Evolutionary conservation across 2,113 vertebrate species (phyloP), one percentile per base, ranked within the genome.

Genomic region (Merops nubicus): DNA sequence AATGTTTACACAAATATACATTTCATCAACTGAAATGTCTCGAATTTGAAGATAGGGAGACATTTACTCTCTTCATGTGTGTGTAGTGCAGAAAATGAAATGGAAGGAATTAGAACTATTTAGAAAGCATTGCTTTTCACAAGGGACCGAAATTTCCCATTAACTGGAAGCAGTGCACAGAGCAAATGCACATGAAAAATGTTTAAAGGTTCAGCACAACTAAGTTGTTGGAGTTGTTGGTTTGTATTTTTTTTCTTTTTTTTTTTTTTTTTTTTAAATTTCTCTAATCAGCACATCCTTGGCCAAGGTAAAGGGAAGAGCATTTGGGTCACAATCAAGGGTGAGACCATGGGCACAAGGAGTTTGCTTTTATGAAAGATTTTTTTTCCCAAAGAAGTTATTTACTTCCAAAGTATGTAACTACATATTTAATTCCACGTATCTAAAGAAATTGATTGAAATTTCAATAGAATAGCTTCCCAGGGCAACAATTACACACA

Each of bases 1-100:
- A 91, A 93, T 85, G 28, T 89, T 83, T 93, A 91, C 11, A 1
- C 34, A 91, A 94, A 89, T 60, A 92, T 8, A 53, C 15, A 51
- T 88, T 96, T 93, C 15, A 91, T 89, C 28, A 43, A 80, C n/a
- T 70, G 68, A 95, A 86, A 88, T 59, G 15, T 67, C 36, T 94
- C 43, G 92, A 88, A 95, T 95, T 56, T 94, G 67, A 88, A 91
- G 26, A 47, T 11, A 74, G 14, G 34, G 36, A 84, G 50, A 53
- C 7, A n/a, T 88, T 67, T 87, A 34, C 4, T 73, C 4, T 78
- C 22, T 78, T 80, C 48, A 1, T 60, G 5, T 73, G 9, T 63
- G 15, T 48, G 33, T 6, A 54, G 42, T 15, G 36, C 22, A 85
- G 25, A 89, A 94, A 91, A 81, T 33, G 2, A 25, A 92, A 84